Base-by-base conservation (phyloP, 2,888 invertebrate species). In the Dugesia japonica region DNA sequence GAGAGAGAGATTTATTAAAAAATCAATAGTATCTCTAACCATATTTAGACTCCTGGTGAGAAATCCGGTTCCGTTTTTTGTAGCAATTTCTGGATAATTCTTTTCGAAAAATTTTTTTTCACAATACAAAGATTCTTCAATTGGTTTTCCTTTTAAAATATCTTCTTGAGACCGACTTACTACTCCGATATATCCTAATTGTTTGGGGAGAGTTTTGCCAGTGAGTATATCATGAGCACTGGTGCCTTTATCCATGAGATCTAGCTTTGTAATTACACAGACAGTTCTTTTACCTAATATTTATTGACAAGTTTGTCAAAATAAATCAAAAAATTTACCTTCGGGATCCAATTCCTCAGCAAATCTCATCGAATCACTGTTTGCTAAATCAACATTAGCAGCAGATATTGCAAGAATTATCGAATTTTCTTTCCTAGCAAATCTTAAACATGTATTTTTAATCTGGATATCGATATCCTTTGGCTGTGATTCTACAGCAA, bases 171-270 rank as follows among this genome's bases (percentile, higher is more conserved):
- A 97, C 83, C 98, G 88, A 86, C 98, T 98, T 9, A 99, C 94
- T 4, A 99, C 95, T 78, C 98, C 94, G 81, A 99, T 94, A 81
- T 99, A 98, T 79, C 98, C 97, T 78, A 99, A 87, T 86, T 98
- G 98, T 4, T 99, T 95, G 23, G 97, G 98, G 82, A 99, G 97
- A 38, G 98, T 91, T 80, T 94, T 89, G 0, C 98, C 98, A 85
- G 94, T 95, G 72, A 99, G 86, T 80, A 98, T 94, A 84, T 99
- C 98, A 84, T 97, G 94, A 0, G 98, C 98, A 87, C 98, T 98
- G 72, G 98, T 99, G 73, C 93, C 93, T 88, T 94, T 94, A 88
- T 99, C 98, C 98, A 99, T 99, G 82, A 99, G 88, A 88, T 99
- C 98, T 80, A 99, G 87, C 86, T 99, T 99, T 7, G 98, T 99